Evolutionary conservation across 2,797 vertebrate species (phyloP), one percentile per base, ranked within the genome.

Genomic region (Micropoecilia bifurca): DNA sequence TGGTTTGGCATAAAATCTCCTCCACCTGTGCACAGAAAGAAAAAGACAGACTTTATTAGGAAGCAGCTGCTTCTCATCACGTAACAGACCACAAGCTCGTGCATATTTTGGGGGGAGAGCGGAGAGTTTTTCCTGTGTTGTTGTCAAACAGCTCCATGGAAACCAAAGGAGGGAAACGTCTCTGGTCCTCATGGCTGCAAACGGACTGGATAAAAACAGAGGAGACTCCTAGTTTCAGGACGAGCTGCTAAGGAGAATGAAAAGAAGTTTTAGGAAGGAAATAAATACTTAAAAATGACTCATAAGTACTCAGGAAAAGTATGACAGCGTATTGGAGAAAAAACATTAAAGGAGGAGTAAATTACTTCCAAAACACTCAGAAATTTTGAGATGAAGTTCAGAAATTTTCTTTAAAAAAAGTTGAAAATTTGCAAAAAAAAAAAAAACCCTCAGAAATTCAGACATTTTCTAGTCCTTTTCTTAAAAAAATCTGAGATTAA

Each of bases 101-200:
- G 72, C 13, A 46, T 61, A 82, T 75, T 83, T 78, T 74, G 66
- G 41, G 57, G 43, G 8, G 28, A 6, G 73, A 73, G 28, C 1
- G 13, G 73, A 61, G 79, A 57, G 78, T 63, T 80, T 78, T 81
- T n/a, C 47, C 61, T 88, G 75, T 61, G 87, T 91, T 93, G 90
- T 90, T 78, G 80, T 74, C 76, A 86, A 92, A 93, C 89, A 88
- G 39, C 43, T 71, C 84, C 90, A 4, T 87, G 78, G 92, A 76
- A 87, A 92, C 90, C 1, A 73, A 6, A 39, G 0, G 18, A 75
- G 68, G 25, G 4, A 16, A 22, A 47, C 3, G 50, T 16, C 71
- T 80, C 20, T 76, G 71, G 61, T 77, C 71, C 61, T 77, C 71
- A 8, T 76, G 68, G 79, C 83, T 63, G 20, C 73, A 76, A 36